Evolutionary conservation across 2,888 invertebrate genomes (phyloP), one percentile per base, ranked within the genome.

Genomic region (Drosophila dives): DNA sequence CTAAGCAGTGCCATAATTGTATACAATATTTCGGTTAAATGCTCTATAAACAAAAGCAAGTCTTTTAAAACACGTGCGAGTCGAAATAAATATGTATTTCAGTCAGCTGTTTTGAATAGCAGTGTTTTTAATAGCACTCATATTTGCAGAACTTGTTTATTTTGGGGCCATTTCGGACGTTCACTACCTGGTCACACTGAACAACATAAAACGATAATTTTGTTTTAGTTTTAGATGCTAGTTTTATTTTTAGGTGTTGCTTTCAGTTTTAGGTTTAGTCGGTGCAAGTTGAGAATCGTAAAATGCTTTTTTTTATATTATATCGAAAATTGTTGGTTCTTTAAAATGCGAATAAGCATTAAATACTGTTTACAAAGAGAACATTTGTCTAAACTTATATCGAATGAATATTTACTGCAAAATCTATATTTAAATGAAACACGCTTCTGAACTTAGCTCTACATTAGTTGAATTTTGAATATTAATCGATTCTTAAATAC

Each of bases 1-100:
- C 63, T 62, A 1, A 81, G 23, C 36, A 78, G 55, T 7, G 85
- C 83, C 85, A 86, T 86, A 8, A 7, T 75, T 72, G 51, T 10
- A 42, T 33, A 33, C 1, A 36, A 42, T 36, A 23, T 42, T 10
- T 2, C 2, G 2, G 12, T 38, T 6, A 29, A 40, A 45, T 60
- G 2, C 12, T 26, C 7, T 45, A 50, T 45, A 54, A 72, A 78
- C 67, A 81, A 81, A 53, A 20, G 32, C 23, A 23, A 6, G 20
- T 34, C 2, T 12, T 54, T 20, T 2, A n/a, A 34, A 65, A 26
- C 77, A 77, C 80, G 77, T 80, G 77, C 58, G 48, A 63, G 26
- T 32, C 29, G 34, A 15, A 56, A 50, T 32, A 67, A 2, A 33
- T 48, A 34, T 23, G 10, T 23, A 26, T 26, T 10, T 26, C 4